phyloP scores from a whole-genome alignment of 2,113 vertebrate species.

The Protobothrops flavoviridis region DNA sequence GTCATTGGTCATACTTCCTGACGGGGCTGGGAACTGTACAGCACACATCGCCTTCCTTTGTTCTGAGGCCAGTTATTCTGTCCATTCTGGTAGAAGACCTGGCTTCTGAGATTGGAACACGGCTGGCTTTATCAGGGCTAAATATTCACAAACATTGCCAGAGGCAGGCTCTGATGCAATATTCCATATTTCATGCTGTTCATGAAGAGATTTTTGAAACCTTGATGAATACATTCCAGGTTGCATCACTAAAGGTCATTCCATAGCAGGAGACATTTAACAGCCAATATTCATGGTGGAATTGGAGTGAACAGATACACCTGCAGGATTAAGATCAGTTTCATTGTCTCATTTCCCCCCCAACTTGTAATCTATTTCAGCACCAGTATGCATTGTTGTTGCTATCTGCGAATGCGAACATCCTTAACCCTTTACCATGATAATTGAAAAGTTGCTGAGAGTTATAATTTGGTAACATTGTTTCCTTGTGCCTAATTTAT shows the following conservation, averaged over 20 bases:
- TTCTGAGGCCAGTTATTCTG: background rate
- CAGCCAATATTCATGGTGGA: background rate
- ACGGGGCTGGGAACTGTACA: background rate
- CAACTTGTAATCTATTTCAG: background rate
- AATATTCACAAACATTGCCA: background rate
- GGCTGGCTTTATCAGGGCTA: background rate
- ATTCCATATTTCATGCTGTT: background rate
- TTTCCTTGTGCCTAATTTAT: background rate
- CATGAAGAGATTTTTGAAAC: background rate
- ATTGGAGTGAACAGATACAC: background rate
- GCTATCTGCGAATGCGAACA: background rate
- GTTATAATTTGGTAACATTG: background rate
- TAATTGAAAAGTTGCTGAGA: background rate
- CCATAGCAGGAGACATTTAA: background rate
- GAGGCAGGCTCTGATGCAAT: background rate
- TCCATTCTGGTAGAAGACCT: background rate
- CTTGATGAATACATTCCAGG: background rate
- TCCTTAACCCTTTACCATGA: background rate
- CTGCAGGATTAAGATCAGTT: background rate
- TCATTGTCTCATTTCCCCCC: background rate
- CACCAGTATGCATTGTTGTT: background rate
- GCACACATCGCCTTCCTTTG: background rate
- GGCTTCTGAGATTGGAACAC: background rate
- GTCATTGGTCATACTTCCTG: background rate
- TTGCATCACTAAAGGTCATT: background rate